phyloP scores from a whole-genome alignment of 2,797 vertebrate genomes.

The Pipistrellus nathusii region DNA sequence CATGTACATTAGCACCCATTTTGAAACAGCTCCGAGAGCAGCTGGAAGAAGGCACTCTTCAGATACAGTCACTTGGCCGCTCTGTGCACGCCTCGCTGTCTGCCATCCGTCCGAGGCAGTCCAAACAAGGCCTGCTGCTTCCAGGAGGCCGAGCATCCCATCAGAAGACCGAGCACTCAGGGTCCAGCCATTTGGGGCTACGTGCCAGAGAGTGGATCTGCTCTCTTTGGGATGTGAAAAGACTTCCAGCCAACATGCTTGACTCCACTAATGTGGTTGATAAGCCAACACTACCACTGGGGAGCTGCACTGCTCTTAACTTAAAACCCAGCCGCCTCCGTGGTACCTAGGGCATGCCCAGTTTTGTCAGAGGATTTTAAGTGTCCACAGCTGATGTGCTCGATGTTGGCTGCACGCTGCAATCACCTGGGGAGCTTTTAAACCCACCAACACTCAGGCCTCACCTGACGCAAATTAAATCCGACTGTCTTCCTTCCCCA shows the following conservation, averaged over 20 bases:
- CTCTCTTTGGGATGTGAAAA: not conserved
- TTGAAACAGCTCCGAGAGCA: slow-evolving; percentile 28
- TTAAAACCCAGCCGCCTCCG: not conserved
- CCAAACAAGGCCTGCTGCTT: slow-evolving; percentile 12
- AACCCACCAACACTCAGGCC: not conserved
- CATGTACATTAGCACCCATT: slow-evolving; percentile 57
- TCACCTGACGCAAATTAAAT: slow-evolving; percentile 20
- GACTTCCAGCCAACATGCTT: not conserved
- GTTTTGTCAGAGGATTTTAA: not conserved
- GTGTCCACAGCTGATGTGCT: not conserved
- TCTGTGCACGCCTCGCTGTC: not conserved
- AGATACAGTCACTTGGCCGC: not conserved
- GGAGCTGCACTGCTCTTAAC: not conserved
- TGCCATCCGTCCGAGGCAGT: not conserved
- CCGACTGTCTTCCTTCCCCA: not conserved
- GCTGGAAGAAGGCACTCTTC: slow-evolving; percentile 4
- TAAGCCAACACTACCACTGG: not conserved
- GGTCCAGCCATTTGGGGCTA: not conserved
- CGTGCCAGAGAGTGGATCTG: not conserved
- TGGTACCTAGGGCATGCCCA: not conserved
- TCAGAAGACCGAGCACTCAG: not conserved
- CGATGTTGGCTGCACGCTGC: not conserved
- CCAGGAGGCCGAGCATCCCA: not conserved
- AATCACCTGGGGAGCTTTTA: not conserved
- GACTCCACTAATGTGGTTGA: not conserved